Conservation (phyloP, 2,888 invertebrate genomes). For the Craniophora ligustri region DNA sequence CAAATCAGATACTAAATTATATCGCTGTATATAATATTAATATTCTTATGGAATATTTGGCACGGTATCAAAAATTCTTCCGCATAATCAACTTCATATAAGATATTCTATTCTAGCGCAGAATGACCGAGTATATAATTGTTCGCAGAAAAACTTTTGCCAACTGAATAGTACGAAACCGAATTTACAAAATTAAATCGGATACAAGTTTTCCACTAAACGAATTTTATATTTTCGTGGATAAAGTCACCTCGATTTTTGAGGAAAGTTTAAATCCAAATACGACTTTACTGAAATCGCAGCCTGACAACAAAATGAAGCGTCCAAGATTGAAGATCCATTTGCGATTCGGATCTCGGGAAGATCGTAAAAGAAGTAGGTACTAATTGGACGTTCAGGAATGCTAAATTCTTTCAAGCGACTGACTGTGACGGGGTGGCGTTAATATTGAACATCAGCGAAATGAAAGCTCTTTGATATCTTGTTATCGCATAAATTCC, state of each 20-base stretch:
- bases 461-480: conserved; percentile 36
- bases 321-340: conserved; percentile 49
- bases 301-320: conserved; percentile 51
- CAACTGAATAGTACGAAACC: conserved; percentile 54
- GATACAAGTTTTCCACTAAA: conserved; percentile 51
- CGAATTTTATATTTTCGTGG: conserved; percentile 57
- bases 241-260: conserved; percentile 47
- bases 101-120: conserved; percentile 17
- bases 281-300: conserved; percentile 51
- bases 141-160: conserved; percentile 36
- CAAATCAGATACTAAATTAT: conserved; percentile 33
- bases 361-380: conserved; percentile 53
- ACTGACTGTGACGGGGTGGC: conserved; percentile 34
- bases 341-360: conserved; percentile 52
- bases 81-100: conserved; percentile 38
- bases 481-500: conserved; percentile 25
- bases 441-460: conserved; percentile 41
- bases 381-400: conserved; percentile 48
- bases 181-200: conserved; percentile 62
- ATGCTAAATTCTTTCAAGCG: conserved; percentile 46
- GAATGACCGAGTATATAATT: conserved; percentile 27
- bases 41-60: conserved; percentile 57
- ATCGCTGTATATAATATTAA: conserved; percentile 34
- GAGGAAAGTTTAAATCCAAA: conserved; percentile 33
- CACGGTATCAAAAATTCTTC: conserved; percentile 51